phyloP scores from a whole-genome alignment of 2,113 vertebrate species.

The Andinoacara biseriatus region DNA sequence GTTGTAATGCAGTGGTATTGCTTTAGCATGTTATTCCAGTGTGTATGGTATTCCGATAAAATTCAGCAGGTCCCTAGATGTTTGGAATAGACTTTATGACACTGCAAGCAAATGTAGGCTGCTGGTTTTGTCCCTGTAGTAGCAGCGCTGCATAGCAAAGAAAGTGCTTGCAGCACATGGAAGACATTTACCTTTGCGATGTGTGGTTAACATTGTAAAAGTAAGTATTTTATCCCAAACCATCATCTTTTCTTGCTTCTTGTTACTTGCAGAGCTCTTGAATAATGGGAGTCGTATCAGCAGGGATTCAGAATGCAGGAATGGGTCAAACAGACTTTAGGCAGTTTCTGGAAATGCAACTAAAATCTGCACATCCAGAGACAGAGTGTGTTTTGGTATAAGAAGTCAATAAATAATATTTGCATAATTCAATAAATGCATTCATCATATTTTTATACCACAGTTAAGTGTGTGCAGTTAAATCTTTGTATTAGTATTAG shows the following conservation, averaged over 20 bases:
- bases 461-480: neutral
- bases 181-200: neutral
- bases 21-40: neutral
- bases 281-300: neutral
- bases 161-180: neutral
- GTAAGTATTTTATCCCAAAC: neutral
- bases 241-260: neutral
- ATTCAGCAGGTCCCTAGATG: neutral
- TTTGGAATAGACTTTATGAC: neutral
- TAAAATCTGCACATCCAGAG: neutral
- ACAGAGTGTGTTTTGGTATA: neutral
- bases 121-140: neutral
- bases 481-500: fast-evolving
- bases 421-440: fast-evolving
- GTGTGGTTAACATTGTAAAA: neutral
- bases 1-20: neutral
- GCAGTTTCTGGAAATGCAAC: neutral
- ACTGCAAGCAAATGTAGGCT: neutral
- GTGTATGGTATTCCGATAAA: fast-evolving
- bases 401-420: neutral
- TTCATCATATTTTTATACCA: neutral
- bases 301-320: neutral
- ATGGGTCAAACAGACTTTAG: fast-evolving
- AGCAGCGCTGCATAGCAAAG: neutral
- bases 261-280: fast-evolving